Percentiles rank a stretch among this genome's conserved stretches.
Evolutionary conservation across 2,888 invertebrate genomes (phyloP).

Genomic region (Anthrax anthrax): DNA sequence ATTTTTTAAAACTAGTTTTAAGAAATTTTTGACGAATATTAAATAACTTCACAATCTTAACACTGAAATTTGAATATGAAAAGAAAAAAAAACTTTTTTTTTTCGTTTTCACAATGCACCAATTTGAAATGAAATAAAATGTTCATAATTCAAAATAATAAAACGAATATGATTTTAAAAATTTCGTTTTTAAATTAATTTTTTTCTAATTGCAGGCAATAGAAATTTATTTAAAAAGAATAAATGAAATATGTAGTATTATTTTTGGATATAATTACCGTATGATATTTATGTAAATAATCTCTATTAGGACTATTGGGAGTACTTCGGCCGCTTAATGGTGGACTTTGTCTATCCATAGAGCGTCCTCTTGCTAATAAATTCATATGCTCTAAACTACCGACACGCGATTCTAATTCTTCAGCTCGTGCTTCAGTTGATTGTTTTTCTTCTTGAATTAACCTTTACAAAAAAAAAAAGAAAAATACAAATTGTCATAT

Average conservation of each 20-base stretch:
- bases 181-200: too few species aligned
- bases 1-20: too few species aligned
- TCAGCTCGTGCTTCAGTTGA: slow-evolving; percentile 94
- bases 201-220: too few species aligned
- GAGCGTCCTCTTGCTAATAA: slow-evolving; percentile 58
- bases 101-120: slow-evolving; percentile 6
- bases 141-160: too few species aligned
- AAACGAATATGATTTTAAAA: too few species aligned
- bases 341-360: slow-evolving; percentile 60
- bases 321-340: slow-evolving; percentile 80
- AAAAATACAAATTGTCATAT: neutral
- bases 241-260: too few species aligned
- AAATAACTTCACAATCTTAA: too few species aligned
- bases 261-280: slow-evolving; percentile 48
- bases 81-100: neutral
- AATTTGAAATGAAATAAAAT: neutral
- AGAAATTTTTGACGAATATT: too few species aligned
- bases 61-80: neutral
- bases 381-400: slow-evolving; percentile 90
- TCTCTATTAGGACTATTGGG: slow-evolving; percentile 72
- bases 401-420: slow-evolving; percentile 89
- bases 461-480: slow-evolving; percentile 18
- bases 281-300: slow-evolving; percentile 89
- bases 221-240: too few species aligned
- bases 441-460: slow-evolving; percentile 90